A percentile compares a stretch with the other conserved stretches of the same genome.
These are phyloP conservation scores for Lucilia sericata DNA, from an alignment of 1,140 invertebrate genomes.

Conservation along the genomic window DNA sequence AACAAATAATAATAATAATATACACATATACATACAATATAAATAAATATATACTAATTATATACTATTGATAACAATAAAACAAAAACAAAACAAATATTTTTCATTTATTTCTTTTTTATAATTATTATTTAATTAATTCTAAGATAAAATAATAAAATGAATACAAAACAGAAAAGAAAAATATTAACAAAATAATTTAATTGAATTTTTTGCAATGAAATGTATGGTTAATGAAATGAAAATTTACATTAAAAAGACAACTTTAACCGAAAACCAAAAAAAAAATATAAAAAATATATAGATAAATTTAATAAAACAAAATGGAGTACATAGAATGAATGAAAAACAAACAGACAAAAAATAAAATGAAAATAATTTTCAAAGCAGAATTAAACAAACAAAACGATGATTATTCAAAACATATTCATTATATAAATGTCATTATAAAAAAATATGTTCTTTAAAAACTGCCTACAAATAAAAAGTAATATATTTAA, in stretches of 20 bases:
- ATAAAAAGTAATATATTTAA: slow-evolving; percentile 44
- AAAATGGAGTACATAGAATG: slow-evolving; percentile 23
- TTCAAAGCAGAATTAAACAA: background rate
- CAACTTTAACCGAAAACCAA: background rate
- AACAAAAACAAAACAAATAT: slow-evolving; percentile 54
- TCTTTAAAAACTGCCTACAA: slow-evolving; percentile 45
- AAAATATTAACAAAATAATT: background rate
- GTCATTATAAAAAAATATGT: slow-evolving; percentile 38
- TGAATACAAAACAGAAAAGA: background rate
- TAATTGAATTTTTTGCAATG: slow-evolving; percentile 7
- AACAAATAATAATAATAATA: slow-evolving; percentile 49
- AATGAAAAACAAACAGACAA: background rate
- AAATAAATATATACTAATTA: slow-evolving; percentile 46
- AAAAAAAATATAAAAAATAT: slow-evolving; percentile 13
- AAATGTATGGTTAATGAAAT: slow-evolving; percentile 13
- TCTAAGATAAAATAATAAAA: background rate
- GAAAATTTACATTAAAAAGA: background rate
- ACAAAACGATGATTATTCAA: slow-evolving; percentile 41
- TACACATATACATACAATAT: slow-evolving; percentile 42
- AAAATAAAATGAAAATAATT: background rate
- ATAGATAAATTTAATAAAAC: slow-evolving; percentile 16
- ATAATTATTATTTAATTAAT: slow-evolving; percentile 28
- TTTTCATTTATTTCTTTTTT: background rate
- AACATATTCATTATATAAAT: slow-evolving; percentile 46
- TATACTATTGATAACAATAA: slow-evolving; percentile 50